Evolutionary conservation across 2,888 invertebrate species (phyloP), one percentile per base, ranked within the genome.

Genomic region (Acrobeloides nanus): DNA sequence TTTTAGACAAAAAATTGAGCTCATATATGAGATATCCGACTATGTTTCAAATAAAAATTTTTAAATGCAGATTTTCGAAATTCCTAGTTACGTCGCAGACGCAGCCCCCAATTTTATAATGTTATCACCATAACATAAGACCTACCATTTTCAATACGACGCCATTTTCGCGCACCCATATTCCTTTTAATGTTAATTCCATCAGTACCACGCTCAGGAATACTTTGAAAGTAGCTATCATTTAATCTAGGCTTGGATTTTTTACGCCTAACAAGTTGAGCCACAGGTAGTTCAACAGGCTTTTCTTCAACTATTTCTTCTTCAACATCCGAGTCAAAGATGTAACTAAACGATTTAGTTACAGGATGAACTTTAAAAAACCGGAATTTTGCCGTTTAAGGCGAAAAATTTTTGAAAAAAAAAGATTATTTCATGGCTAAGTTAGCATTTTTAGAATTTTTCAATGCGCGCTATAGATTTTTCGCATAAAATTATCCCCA

Each of bases 111-210:
- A 46, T 33, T 2, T 25, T 33, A 8, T 43, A 27, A 55, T 20
- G 6, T 53, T 21, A 5, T 3, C 34, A 59, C 20, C 1, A 54
- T 23, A 18, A 21, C 34, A 17, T 2, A 44, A 15, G 25, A 48
- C 7, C 15, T 23, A 69, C 69, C 66, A 42, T 63, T 58, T 54
- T 70, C 70, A n/a, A 70, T 52, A 1, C 70, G 57, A 24, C 67
- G 48, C 59, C 60, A 59, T 48, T 71, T 71, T 20, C 63, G 47
- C n/a, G 64, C 55, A 6, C 70, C 67, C 70, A 70, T 70, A 38
- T 66, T 62, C 34, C 51, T 57, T 35, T 63, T 66, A 32, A 64
- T 54, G 10, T 44, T 38, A 1, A 65, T 41, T 1, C 65, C 70
- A 33, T 61, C 68, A 8, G 50, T 56, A 12, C 55, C 60, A 8